phyloP scores from a whole-genome alignment of 2,113 vertebrate genomes.

The Opisthocomus hoazin region DNA sequence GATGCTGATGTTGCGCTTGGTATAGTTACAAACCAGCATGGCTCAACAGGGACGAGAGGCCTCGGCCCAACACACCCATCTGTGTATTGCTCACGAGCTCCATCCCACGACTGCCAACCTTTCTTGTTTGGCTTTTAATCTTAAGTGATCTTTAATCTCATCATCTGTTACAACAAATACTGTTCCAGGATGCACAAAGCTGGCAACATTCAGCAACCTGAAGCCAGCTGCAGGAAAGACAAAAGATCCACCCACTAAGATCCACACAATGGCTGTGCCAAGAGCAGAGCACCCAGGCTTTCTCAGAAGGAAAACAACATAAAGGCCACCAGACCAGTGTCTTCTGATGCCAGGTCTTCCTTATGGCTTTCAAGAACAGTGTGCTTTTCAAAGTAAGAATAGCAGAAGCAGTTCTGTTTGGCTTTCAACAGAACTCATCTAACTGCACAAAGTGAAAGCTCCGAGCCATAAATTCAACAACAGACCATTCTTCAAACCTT shows the following conservation, averaged over 20 bases:
- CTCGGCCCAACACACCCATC: neutral
- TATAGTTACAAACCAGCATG: neutral
- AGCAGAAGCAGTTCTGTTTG: neutral
- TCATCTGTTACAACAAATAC: neutral
- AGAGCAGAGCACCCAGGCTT: neutral
- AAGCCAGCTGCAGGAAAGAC: neutral
- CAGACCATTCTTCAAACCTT: conserved; percentile 70
- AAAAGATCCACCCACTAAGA: neutral
- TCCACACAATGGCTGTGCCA: accelerated
- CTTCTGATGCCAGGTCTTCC: neutral
- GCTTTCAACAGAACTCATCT: neutral
- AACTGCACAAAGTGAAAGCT: neutral
- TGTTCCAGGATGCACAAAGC: neutral
- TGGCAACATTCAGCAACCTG: neutral
- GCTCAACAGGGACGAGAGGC: neutral
- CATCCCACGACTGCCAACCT: neutral
- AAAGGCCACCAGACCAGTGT: neutral
- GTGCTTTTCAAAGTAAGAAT: neutral
- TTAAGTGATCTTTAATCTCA: neutral
- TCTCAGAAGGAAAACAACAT: neutral
- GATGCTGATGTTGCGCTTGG: neutral
- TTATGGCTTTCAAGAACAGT: neutral
- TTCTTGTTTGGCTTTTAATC: neutral
- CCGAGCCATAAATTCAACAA: neutral
- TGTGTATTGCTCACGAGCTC: neutral